Evolutionary conservation across 2,113 vertebrate genomes (phyloP), one percentile per base, ranked within the genome.

Genomic region (Clarias batrachus): DNA sequence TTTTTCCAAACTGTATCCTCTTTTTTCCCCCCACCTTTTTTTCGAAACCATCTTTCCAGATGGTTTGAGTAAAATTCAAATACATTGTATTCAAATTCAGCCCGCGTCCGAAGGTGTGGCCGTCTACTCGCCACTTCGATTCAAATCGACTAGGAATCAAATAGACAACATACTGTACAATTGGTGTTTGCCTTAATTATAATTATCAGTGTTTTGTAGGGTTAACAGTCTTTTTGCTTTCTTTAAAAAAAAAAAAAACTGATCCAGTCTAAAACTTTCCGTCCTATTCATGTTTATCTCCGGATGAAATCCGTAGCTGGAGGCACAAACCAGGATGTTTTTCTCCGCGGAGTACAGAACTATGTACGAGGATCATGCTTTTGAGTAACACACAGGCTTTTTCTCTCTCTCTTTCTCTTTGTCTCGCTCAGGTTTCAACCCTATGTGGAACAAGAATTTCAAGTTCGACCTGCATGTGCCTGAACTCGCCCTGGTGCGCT

Each of bases 391-490:
- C 25, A 6, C 3, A 27, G 5, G 7, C 19, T 85, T 21, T 37
- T 2, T 37, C 33, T 37, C 33, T 70, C 5, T 71, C 30, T 59
- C 17, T 85, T 17, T 54, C 30, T 59, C 70, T 37, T 19, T 70
- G 3, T n/a, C 7, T 73, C 33, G 86, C 0, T 52, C 25, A 96
- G 95, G 98, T 23, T 99, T 99, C 90, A 98, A 97, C 88, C 98
- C 98, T 0, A 70, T 85, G 41, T 99, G 98, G 98, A 96, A 98
- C 0, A 93, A 94, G 13, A 95, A 93, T 81, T 97, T 99, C 87
- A 91, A 93, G 79, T 99, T 99, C 68, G 94, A 97, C 9, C 92
- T 99, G 63, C 92, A 91, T 0, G 95, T 99, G 82, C 97, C 98
- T 0, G 95, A 96, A 0, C 94, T 99, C 0, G 96, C 97, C 0